Base-by-base conservation (phyloP, 2,797 vertebrate genomes). In the Gastrophryne carolinensis region DNA sequence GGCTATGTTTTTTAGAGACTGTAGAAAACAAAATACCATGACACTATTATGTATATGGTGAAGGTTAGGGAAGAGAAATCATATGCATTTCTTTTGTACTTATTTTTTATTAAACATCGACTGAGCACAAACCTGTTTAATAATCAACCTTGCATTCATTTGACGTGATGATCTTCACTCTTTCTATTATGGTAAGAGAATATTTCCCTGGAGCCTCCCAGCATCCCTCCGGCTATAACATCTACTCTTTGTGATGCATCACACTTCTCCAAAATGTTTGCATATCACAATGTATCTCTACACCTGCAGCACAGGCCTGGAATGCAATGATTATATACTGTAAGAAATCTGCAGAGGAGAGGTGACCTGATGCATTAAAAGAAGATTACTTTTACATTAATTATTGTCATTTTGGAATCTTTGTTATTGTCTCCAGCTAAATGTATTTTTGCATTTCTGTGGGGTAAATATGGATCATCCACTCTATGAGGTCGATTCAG, bases 71-170 rank as follows among this genome's bases (percentile, higher is more conserved):
- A 63, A 35, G 24, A 52, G 26, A 24, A 54, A 65, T 78, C 56
- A 34, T 26, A 47, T 71, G 34, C 44, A 61, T 54, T 61, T 49
- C 60, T 70, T 68, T 47, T 57, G 57, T 39, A 62, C 47, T 71
- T 66, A 66, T 74, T 67, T 64, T 75, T 74, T 77, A 77, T 77
- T 77, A 77, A 77, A 77, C 67, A 60, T 65, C 29, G 65, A 44
- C 52, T 64, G 52, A 58, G 62, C 52, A 64, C 60, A 64, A 34
- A 56, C 29, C 52, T 78, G 35, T 72, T 77, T 77, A 77, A 71
- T 78, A 78, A 78, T 78, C 66, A 71, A 53, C 66, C n/a, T 56
- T 56, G 32, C 53, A 65, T 78, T 65, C 29, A 65, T 65, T 78
- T 78, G 23, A 63, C 39, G 37, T 78, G 75, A 52, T 78, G 68